These are phyloP conservation scores for Caenorhabditis wallacei DNA, from an alignment of 2,888 invertebrate species.

Conservation along the genomic window DNA sequence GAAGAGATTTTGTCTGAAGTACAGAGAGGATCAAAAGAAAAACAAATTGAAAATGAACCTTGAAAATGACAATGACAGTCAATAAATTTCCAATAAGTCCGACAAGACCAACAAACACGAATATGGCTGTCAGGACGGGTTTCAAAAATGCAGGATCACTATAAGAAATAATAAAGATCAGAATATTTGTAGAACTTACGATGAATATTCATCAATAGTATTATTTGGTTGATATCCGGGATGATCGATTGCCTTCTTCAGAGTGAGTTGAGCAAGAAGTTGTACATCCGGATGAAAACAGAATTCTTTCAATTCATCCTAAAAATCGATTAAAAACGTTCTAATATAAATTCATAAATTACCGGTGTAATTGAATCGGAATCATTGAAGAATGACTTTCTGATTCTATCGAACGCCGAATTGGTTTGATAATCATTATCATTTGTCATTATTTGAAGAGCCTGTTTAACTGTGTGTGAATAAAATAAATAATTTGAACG, in stretches of 20 bases:
- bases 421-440: slow-evolving; percentile 35
- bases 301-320: slow-evolving; percentile 27
- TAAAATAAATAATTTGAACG: neutral
- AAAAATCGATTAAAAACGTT: neutral
- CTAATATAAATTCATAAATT: neutral
- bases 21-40: too few relatives aligned
- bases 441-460: slow-evolving; percentile 14
- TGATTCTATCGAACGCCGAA: slow-evolving; percentile 23
- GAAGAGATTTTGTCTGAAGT: slow-evolving; percentile 75
- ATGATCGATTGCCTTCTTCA: slow-evolving; percentile 24
- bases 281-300: slow-evolving; percentile 57
- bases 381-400: slow-evolving; percentile 30
- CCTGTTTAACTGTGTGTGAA: neutral
- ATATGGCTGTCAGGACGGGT: slow-evolving; percentile 75
- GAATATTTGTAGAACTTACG: slow-evolving; percentile 19
- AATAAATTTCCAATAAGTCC: slow-evolving; percentile 81
- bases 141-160: slow-evolving; percentile 63
- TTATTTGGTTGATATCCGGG: slow-evolving; percentile 21
- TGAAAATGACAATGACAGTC: slow-evolving; percentile 75
- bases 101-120: slow-evolving; percentile 77
- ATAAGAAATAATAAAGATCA: neutral
- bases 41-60: slow-evolving; percentile 50
- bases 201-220: slow-evolving; percentile 1
- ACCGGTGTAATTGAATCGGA: slow-evolving; percentile 18
- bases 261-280: slow-evolving; percentile 35